Percentiles rank a stretch among this genome's conserved stretches.
phyloP scores from a whole-genome alignment of 2,888 invertebrate species.

The Ganaspis brasiliensis region DNA sequence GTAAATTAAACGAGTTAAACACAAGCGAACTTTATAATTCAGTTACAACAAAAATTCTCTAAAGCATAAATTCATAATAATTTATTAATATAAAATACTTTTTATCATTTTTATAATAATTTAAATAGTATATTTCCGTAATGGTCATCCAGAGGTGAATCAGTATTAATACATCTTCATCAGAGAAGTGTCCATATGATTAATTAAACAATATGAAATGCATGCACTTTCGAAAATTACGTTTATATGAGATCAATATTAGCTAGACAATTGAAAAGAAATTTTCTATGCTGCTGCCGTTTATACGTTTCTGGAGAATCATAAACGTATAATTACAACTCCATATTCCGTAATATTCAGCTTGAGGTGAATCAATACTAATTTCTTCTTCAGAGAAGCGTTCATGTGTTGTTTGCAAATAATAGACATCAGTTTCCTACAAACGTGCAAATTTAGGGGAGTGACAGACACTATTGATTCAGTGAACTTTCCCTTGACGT shows the following conservation, averaged over 20 bases:
- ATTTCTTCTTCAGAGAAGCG: slow-evolving; percentile 30
- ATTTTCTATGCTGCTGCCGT: not conserved
- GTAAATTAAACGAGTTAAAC: not conserved
- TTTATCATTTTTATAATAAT: too few species aligned
- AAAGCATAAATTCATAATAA: too few species aligned
- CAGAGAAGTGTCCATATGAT: too few species aligned
- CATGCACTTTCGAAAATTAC: too few species aligned
- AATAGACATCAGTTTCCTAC: slow-evolving; percentile 19
- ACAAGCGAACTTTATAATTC: not conserved
- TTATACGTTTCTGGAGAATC: not conserved
- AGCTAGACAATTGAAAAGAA: not conserved
- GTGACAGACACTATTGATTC: slow-evolving; percentile 10
- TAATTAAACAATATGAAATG: too few species aligned
- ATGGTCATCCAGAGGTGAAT: too few species aligned
- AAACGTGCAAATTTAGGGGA: slow-evolving; percentile 19
- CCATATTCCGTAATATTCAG: not conserved
- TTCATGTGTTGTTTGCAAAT: slow-evolving; percentile 20
- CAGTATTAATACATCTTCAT: too few species aligned
- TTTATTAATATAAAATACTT: too few species aligned
- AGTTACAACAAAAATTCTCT: too few species aligned
- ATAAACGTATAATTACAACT: slow-evolving; percentile 14
- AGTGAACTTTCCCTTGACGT: slow-evolving; percentile 8
- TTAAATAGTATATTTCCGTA: too few species aligned
- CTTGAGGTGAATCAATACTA: slow-evolving; percentile 4
- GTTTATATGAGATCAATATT: not conserved